Percentiles rank a stretch among this genome's conserved stretches.
phyloP scores from a whole-genome alignment of 2,797 vertebrate species.

The Balearica regulorum region DNA sequence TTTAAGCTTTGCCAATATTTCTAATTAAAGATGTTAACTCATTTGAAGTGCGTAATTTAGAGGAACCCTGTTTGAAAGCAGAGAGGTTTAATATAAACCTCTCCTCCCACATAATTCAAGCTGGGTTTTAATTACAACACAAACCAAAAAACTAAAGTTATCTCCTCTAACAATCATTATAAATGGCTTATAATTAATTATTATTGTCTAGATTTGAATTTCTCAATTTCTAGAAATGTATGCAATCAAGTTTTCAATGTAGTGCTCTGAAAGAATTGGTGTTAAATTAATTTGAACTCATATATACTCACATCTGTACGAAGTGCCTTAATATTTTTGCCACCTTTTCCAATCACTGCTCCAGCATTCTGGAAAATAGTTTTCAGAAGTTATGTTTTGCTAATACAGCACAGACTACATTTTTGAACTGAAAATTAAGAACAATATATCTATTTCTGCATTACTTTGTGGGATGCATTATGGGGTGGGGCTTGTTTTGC shows the following conservation, averaged over 20 bases:
- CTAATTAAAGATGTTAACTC: conserved; percentile 49
- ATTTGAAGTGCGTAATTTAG: conserved; percentile 47
- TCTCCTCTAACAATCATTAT: conserved; percentile 38
- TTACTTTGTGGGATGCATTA: not conserved
- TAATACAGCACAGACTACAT: not conserved
- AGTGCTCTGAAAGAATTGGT: not conserved
- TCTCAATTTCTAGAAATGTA: conserved; percentile 54
- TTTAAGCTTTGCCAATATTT: conserved; percentile 45
- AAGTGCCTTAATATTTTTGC: conserved; percentile 98
- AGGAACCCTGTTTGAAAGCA: conserved; percentile 33
- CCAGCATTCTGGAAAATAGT: conserved; percentile 89
- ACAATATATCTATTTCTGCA: not conserved
- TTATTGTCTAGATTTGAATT: conserved; percentile 40
- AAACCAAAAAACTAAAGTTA: conserved; percentile 31
- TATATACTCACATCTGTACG: conserved; percentile 94
- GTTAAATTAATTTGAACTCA: conserved; percentile 50
- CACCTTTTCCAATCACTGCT: conserved; percentile 96
- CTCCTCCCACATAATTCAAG: conserved; percentile 3
- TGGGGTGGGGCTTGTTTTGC: not conserved
- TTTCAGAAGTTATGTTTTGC: not conserved
- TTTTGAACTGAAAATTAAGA: not conserved
- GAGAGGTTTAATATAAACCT: conserved; percentile 48
- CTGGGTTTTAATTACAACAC: conserved; percentile 45
- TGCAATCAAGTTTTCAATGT: conserved; percentile 20
- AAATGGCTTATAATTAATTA: conserved; percentile 51